phyloP scores from a whole-genome alignment of 2,888 invertebrate species.

The Choristoneura rosaceana region DNA sequence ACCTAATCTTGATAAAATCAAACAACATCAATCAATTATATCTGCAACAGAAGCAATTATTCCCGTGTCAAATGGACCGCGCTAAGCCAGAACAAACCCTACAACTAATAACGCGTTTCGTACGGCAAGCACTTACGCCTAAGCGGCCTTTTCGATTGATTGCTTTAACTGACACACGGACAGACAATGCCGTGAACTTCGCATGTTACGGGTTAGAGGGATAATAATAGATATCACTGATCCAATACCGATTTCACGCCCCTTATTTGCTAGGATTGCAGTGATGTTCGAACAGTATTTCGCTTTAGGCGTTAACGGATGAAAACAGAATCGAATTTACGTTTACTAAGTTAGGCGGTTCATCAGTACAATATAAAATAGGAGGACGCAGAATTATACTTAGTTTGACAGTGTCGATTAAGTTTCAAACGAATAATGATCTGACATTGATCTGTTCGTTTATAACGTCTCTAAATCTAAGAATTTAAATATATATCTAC shows the following conservation, averaged over 20 bases:
- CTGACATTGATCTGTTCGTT: too few relatives aligned
- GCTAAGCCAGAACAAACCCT: conserved; percentile 55
- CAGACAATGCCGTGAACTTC: conserved; percentile 15
- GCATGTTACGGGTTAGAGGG: background rate
- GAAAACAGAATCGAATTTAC: too few relatives aligned
- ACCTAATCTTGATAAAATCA: conserved; percentile 15
- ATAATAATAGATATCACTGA: conserved; percentile 2
- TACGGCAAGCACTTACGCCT: conserved; percentile 59
- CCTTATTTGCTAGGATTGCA: background rate
- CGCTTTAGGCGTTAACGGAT: background rate
- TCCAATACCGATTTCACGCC: background rate
- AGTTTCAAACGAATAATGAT: too few relatives aligned
- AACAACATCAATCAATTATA: conserved; percentile 47
- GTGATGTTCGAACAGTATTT: background rate
- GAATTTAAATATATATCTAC: too few relatives aligned
- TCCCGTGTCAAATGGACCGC: conserved; percentile 63
- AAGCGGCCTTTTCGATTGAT: conserved; percentile 62
- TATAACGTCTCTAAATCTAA: too few relatives aligned
- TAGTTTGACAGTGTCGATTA: too few relatives aligned
- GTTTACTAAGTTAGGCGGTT: too few relatives aligned
- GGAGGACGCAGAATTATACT: too few relatives aligned
- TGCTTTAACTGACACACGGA: conserved; percentile 48
- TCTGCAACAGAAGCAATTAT: conserved; percentile 57
- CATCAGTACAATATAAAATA: too few relatives aligned
- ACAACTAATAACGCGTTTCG: conserved; percentile 60